Evolutionary conservation across 2,113 vertebrate species (phyloP).

Genomic region (Carettochelys insculpta): DNA sequence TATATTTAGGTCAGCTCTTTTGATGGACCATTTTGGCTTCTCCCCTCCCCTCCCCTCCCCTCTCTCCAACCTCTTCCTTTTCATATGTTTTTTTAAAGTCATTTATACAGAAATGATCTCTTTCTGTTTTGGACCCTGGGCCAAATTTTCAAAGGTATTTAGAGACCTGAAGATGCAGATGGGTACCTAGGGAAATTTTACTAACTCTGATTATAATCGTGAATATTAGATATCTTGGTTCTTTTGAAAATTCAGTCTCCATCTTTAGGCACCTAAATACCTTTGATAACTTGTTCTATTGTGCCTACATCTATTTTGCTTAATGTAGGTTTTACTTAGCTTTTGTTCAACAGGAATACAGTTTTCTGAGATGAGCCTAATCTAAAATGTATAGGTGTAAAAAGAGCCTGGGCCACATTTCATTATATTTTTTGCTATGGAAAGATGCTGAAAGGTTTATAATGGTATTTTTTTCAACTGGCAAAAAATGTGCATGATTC

Average conservation of each 20-base stretch:
- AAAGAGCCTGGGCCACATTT: constrained; percentile 19
- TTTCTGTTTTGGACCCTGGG: background rate
- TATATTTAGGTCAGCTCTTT: background rate
- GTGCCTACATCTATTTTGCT: constrained; percentile 52
- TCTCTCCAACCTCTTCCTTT: background rate
- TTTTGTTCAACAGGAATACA: background rate
- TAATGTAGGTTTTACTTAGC: background rate
- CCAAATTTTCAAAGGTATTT: background rate
- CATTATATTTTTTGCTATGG: background rate
- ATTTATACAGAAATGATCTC: background rate
- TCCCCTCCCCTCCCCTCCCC: background rate
- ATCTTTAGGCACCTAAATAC: constrained; percentile 38
- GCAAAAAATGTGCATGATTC: background rate
- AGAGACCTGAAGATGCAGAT: background rate
- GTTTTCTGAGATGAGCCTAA: background rate
- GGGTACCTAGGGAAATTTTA: background rate
- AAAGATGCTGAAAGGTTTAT: constrained; percentile 2
- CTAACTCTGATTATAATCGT: background rate
- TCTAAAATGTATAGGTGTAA: constrained; percentile 25
- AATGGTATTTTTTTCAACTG: background rate
- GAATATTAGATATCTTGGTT: background rate
- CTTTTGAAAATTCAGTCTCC: background rate
- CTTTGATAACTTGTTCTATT: constrained; percentile 63
- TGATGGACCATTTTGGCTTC: background rate
- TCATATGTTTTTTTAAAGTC: background rate